Conservation (phyloP, 1,140 invertebrate genomes). For the Tetramorium alpestre region DNA sequence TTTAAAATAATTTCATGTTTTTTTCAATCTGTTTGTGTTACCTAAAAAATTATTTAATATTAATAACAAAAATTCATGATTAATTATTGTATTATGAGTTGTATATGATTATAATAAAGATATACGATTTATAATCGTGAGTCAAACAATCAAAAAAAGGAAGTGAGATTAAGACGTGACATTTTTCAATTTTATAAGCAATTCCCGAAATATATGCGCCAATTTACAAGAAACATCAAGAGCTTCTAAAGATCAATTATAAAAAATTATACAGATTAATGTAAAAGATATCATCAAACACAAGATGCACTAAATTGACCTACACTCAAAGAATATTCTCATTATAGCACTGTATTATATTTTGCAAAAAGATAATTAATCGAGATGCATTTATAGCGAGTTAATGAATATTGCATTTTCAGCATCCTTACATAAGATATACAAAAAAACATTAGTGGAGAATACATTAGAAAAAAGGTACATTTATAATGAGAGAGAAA, state of each 20-base stretch:
- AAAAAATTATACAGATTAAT: background rate
- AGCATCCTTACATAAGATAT: too few relatives aligned
- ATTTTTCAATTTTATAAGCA: background rate
- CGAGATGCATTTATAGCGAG: background rate
- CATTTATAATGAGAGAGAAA: background rate
- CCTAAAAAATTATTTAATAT: too few relatives aligned
- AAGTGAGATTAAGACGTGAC: background rate
- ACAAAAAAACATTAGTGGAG: too few relatives aligned
- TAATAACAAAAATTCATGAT: too few relatives aligned
- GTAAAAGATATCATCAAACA: background rate
- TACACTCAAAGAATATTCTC: background rate
- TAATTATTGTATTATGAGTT: too few relatives aligned
- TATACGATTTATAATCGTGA: background rate
- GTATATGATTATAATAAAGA: too few relatives aligned
- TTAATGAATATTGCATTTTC: background rate
- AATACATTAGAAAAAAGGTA: background rate
- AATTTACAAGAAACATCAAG: slow-evolving; percentile 1
- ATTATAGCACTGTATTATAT: background rate
- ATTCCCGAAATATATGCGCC: background rate
- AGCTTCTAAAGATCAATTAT: slow-evolving; percentile 32
- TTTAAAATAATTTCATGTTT: too few relatives aligned
- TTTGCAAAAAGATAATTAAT: background rate
- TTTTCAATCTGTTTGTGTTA: too few relatives aligned
- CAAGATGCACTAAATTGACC: slow-evolving; percentile 14
- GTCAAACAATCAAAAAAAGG: background rate